phyloP scores from a whole-genome alignment of 2,888 invertebrate genomes.

The Hirtodrosophila cameraria region DNA sequence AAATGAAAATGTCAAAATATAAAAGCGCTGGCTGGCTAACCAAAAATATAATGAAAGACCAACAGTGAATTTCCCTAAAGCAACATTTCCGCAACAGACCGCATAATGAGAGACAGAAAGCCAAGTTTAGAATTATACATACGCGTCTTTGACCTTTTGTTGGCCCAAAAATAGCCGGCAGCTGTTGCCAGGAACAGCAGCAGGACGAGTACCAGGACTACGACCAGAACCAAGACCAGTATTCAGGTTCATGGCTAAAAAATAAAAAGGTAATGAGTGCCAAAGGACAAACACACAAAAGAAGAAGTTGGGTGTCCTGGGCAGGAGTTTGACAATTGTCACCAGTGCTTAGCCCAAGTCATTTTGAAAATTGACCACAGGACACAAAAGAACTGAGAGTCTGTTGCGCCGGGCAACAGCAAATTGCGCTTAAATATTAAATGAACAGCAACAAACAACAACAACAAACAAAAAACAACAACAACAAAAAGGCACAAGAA shows the following conservation, averaged over 20 bases:
- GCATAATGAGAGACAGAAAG: slow-evolving; percentile 77
- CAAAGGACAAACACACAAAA: slow-evolving; percentile 72
- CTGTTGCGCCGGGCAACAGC: slow-evolving; percentile 56
- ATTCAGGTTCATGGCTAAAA: slow-evolving; percentile 40
- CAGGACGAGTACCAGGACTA: no score
- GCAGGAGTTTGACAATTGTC: slow-evolving; percentile 67
- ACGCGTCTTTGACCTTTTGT: slow-evolving; percentile 63
- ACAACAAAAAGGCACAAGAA: slow-evolving; percentile 37
- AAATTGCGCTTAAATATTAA: slow-evolving; percentile 82
- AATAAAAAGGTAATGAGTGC: slow-evolving; percentile 79
- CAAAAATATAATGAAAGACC: slow-evolving; percentile 73
- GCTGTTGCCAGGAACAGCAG: slow-evolving; percentile 36
- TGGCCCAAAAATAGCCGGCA: slow-evolving; percentile 33
- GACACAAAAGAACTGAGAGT: slow-evolving; percentile 41
- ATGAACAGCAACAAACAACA: slow-evolving; percentile 62
- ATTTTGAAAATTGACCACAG: slow-evolving; percentile 80
- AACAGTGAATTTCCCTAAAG: slow-evolving; percentile 68
- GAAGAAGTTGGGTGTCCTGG: slow-evolving; percentile 31
- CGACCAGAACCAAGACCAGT: slow-evolving; percentile 13
- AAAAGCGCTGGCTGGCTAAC: slow-evolving; percentile 52
- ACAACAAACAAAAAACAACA: slow-evolving; percentile 27
- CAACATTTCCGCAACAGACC: slow-evolving; percentile 82
- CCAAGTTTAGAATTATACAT: slow-evolving; percentile 60
- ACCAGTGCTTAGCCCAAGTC: slow-evolving; percentile 75
- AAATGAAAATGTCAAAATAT: slow-evolving; percentile 6